Conservation (phyloP, 2,113 vertebrate species). For the Podiceps cristatus region DNA sequence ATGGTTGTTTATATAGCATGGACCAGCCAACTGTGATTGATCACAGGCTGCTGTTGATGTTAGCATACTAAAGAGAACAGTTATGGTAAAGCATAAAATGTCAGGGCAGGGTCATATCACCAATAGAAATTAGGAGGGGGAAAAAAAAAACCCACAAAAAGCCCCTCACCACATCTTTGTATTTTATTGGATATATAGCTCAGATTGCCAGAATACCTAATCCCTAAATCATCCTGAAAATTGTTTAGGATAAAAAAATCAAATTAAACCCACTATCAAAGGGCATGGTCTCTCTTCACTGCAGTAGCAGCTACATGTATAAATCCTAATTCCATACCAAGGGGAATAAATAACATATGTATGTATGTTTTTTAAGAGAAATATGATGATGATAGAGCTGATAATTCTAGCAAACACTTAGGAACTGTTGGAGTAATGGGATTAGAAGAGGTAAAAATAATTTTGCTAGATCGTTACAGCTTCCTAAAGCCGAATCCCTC, state of each 20-base stretch:
- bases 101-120: not conserved
- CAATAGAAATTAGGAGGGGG: not conserved
- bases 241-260: not conserved
- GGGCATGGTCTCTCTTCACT: not conserved
- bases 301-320: not conserved
- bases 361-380: not conserved
- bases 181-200: not conserved
- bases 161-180: not conserved
- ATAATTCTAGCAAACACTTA: not conserved
- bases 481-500: not conserved
- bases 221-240: conserved; percentile 8
- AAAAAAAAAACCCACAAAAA: not conserved
- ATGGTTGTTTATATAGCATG: not conserved
- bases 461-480: not conserved
- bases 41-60: not conserved
- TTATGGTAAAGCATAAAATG: not conserved
- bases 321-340: not conserved
- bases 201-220: not conserved
- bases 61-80: not conserved
- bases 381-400: not conserved
- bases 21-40: not conserved
- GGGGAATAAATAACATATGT: not conserved
- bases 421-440: not conserved
- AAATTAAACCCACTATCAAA: not conserved
- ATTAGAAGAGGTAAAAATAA: not conserved